Conservation (phyloP, 1,140 invertebrate genomes). For the Zaprionus lachaisei region DNA sequence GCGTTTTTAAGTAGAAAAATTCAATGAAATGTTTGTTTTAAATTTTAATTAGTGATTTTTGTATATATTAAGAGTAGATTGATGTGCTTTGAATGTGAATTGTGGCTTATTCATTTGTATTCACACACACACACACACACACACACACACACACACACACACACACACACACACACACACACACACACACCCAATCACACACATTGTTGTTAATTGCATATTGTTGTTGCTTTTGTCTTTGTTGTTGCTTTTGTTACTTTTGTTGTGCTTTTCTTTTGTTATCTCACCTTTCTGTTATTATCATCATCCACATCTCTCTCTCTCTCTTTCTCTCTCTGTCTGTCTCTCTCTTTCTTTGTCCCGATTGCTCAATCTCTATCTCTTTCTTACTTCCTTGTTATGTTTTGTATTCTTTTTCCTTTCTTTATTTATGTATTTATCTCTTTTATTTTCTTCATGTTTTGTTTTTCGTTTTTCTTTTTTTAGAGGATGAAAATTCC, state of each 20-base stretch:
- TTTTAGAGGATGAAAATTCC: constrained; percentile 66
- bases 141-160: not conserved
- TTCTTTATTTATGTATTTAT: constrained; percentile 31
- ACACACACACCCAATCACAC: not conserved
- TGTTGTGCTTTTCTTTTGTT: too few relatives aligned
- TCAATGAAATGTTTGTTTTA: not conserved
- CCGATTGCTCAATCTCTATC: too few relatives aligned
- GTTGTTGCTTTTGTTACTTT: too few relatives aligned
- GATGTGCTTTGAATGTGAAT: not conserved
- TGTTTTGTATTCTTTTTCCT: constrained; percentile 21
- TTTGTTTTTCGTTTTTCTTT: constrained; percentile 41
- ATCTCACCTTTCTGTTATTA: too few relatives aligned
- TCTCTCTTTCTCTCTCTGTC: too few relatives aligned
- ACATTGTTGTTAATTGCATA: too few relatives aligned
- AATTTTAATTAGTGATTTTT: not conserved
- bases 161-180: not conserved
- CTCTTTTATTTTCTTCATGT: constrained; percentile 38
- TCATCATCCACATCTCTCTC: too few relatives aligned
- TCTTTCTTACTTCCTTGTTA: not conserved
- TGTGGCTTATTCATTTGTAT: constrained; percentile 2
- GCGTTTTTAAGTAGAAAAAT: not conserved
- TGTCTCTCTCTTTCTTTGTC: too few relatives aligned
- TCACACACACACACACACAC: not conserved
- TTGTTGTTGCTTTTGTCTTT: too few relatives aligned
- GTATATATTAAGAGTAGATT: not conserved